Conservation (phyloP, 2,797 vertebrate species). For the Momotus momota region DNA sequence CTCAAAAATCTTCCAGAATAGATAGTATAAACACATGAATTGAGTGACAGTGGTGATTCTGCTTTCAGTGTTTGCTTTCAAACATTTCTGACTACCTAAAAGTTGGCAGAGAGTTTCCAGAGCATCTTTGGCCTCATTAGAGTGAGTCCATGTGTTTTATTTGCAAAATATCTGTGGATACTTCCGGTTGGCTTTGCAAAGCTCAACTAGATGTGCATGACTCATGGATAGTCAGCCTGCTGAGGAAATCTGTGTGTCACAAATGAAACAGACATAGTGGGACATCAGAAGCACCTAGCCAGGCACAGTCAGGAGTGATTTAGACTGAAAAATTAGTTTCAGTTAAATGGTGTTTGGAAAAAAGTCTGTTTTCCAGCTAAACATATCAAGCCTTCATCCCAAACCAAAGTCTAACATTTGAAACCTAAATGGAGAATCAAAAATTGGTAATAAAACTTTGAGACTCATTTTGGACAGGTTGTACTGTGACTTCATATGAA, state of each 20-base stretch:
- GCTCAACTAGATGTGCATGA: background rate
- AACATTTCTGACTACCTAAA: background rate
- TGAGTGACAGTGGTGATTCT: background rate
- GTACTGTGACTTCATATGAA: background rate
- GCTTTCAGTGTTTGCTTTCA: background rate
- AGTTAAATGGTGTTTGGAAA: background rate
- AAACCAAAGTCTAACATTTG: background rate
- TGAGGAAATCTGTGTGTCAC: background rate
- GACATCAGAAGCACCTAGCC: background rate
- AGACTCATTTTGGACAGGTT: background rate
- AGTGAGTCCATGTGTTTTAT: background rate
- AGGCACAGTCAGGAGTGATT: background rate
- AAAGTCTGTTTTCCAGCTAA: background rate
- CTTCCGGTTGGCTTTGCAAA: background rate
- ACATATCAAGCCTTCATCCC: background rate
- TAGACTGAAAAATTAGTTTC: background rate
- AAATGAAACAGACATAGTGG: background rate
- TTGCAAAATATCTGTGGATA: background rate
- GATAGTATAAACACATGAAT: background rate
- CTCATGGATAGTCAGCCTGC: background rate
- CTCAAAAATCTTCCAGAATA: background rate
- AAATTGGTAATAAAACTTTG: background rate
- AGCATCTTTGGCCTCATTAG: background rate
- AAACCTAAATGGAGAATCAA: background rate
- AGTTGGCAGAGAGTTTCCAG: background rate